phyloP scores from a whole-genome alignment of 2,797 vertebrate genomes.

The Australoheros facetus region DNA sequence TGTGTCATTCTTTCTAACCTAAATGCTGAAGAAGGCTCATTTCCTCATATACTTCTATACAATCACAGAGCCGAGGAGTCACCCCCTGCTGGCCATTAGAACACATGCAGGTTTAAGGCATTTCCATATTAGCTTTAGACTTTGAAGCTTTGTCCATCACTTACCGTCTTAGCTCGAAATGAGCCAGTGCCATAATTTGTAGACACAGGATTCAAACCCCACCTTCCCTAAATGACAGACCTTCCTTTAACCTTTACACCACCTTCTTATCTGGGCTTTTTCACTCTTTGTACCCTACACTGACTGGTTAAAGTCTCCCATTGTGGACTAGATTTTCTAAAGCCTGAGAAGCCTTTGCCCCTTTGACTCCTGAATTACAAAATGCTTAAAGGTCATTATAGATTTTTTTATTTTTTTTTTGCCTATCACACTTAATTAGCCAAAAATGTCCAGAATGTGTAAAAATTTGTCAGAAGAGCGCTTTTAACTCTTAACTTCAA shows the following conservation, averaged over 20 bases:
- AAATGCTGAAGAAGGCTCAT: no score
- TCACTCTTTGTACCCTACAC: not conserved
- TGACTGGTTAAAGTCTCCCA: not conserved
- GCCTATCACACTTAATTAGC: not conserved
- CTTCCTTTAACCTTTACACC: not conserved
- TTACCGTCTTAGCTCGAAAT: not conserved
- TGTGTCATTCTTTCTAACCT: not conserved
- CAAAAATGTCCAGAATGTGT: no score
- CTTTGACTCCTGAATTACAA: not conserved
- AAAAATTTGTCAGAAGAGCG: not conserved
- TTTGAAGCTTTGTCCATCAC: not conserved
- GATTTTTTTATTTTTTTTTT: not conserved
- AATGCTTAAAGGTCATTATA: not conserved
- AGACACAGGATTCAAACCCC: not conserved
- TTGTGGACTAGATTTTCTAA: not conserved
- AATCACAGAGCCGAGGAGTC: not conserved
- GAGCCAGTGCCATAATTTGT: not conserved
- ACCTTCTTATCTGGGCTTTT: not conserved
- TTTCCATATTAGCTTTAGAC: not conserved
- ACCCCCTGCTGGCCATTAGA: not conserved
- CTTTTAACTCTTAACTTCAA: not conserved
- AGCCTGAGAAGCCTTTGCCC: not conserved
- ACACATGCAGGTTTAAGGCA: not conserved
- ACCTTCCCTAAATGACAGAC: not conserved
- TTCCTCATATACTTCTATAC: no score